phyloP scores from a whole-genome alignment of 2,113 vertebrate genomes.

The Psittacula cyanocephala region DNA sequence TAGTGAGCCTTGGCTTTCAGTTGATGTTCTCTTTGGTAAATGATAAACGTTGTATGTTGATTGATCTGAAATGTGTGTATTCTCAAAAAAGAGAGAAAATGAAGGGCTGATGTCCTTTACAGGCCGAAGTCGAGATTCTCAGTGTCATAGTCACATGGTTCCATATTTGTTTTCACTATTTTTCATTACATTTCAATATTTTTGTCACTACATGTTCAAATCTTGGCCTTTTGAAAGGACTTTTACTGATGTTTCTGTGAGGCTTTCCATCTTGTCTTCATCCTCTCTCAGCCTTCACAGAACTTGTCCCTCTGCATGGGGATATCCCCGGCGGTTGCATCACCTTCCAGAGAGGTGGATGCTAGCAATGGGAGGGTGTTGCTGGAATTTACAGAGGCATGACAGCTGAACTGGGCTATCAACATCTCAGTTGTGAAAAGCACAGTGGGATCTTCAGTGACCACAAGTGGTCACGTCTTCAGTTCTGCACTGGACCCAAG shows the following conservation, averaged over 20 bases:
- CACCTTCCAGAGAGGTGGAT: background rate
- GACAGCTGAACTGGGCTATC: background rate
- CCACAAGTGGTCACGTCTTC: background rate
- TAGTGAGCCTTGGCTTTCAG: background rate
- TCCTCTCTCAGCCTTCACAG: background rate
- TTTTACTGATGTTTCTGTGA: background rate
- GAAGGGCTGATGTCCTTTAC: background rate
- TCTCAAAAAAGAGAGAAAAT: background rate
- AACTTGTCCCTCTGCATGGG: background rate
- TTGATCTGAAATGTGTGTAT: fast-evolving
- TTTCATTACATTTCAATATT: background rate
- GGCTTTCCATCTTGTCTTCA: background rate
- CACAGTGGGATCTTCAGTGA: background rate
- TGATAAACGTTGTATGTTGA: background rate
- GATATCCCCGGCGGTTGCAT: background rate
- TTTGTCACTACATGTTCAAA: background rate
- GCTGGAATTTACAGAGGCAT: constrained; percentile 3
- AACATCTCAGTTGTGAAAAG: background rate
- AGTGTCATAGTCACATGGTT: background rate
- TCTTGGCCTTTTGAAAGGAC: background rate
- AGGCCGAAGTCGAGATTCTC: background rate
- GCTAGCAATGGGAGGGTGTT: background rate
- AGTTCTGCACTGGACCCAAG: background rate
- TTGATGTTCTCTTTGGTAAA: background rate
- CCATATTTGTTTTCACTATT: background rate